A percentile compares a stretch with the other conserved stretches of the same genome.
These are phyloP conservation scores for Polietes domitor DNA, from an alignment of 2,888 invertebrate species.

Conservation along the genomic window DNA sequence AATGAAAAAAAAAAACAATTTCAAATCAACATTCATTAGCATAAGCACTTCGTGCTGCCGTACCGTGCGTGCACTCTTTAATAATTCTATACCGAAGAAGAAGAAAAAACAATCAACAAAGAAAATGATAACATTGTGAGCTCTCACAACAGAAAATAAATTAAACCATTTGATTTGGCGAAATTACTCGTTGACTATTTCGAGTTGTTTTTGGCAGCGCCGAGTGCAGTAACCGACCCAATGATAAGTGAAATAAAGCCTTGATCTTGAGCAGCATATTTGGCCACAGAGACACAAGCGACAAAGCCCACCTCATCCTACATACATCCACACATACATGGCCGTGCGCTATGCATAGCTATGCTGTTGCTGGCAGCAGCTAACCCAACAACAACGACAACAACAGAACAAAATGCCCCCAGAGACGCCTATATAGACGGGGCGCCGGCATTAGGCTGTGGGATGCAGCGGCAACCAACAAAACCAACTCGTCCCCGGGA, in stretches of 20 bases:
- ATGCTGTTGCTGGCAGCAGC: too few species aligned
- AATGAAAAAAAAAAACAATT: slow-evolving; percentile 20
- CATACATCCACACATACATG: too few species aligned
- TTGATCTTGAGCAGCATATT: slow-evolving; percentile 73
- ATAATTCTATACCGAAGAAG: too few species aligned
- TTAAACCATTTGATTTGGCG: slow-evolving; percentile 30
- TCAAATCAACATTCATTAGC: slow-evolving; percentile 36
- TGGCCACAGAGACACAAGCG: not conserved
- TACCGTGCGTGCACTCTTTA: slow-evolving; percentile 62
- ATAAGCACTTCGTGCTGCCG: slow-evolving; percentile 14
- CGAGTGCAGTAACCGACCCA: slow-evolving; percentile 75
- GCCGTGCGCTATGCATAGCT: too few species aligned
- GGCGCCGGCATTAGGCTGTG: not conserved
- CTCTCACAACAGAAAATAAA: slow-evolving; percentile 1
- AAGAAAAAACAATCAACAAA: too few species aligned
- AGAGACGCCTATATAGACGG: not conserved
- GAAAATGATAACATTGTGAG: slow-evolving; percentile 26
- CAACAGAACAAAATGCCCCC: too few species aligned
- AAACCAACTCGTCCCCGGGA: not conserved
- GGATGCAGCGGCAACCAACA: not conserved
- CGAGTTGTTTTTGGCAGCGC: slow-evolving; percentile 34
- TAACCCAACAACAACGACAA: too few species aligned
- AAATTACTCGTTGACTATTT: slow-evolving; percentile 65
- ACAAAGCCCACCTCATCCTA: too few species aligned
- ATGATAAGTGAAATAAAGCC: slow-evolving; percentile 73